These are phyloP conservation scores for Narcine bancroftii DNA, from an alignment of 2,113 vertebrate species.

Conservation along the genomic window DNA sequence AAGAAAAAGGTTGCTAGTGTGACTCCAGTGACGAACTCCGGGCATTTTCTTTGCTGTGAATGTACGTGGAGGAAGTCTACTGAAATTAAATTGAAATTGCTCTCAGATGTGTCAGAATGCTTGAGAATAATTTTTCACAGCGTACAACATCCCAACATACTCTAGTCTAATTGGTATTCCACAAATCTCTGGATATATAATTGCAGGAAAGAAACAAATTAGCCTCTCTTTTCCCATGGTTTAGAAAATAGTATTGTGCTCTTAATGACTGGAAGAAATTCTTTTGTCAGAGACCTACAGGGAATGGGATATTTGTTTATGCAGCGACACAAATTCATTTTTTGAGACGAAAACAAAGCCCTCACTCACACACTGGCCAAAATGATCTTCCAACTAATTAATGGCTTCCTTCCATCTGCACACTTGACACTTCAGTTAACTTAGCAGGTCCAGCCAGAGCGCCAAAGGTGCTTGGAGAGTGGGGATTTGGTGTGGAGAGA, in stretches of 20 bases:
- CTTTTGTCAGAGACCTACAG: neutral
- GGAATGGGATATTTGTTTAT: neutral
- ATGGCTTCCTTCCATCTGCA: constrained; percentile 55
- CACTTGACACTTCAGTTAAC: constrained; percentile 37
- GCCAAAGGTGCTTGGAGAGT: neutral
- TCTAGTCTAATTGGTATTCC: neutral
- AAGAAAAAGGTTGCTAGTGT: no score
- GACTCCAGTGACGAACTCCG: no score
- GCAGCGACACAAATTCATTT: neutral
- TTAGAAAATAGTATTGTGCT: neutral
- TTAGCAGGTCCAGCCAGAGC: constrained; percentile 36
- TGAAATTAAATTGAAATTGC: neutral
- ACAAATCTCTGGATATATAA: neutral
- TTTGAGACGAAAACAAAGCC: constrained; percentile 38
- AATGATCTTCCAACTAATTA: constrained; percentile 42
- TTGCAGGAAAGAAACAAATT: constrained; percentile 30
- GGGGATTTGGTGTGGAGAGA: constrained; percentile 32
- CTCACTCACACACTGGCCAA: constrained; percentile 37
- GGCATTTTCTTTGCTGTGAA: no score
- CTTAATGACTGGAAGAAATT: constrained; percentile 18
- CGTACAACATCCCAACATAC: neutral
- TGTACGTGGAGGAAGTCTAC: no score
- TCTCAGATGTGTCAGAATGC: neutral
- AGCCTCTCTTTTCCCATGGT: constrained; percentile 6
- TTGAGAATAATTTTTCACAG: neutral